Percentiles rank a stretch among this genome's conserved stretches.
Evolutionary conservation across 2,797 vertebrate species (phyloP).

Genomic region (Brachyalestes nurse): DNA sequence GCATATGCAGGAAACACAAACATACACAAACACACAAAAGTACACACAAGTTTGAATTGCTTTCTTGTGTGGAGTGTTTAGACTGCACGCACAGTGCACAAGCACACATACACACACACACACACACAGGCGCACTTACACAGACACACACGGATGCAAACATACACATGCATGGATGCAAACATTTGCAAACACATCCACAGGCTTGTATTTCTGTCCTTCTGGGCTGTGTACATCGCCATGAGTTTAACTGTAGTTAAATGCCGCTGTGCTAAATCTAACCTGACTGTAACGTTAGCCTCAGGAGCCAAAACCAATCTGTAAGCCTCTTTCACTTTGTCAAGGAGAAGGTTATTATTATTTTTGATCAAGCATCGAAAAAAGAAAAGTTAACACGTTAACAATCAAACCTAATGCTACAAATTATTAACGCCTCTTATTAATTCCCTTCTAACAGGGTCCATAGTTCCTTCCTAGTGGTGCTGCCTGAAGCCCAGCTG

Average conservation of each 20-base stretch:
- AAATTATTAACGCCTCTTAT: too few species aligned
- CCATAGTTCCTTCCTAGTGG: too few species aligned
- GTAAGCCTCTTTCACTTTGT: neutral
- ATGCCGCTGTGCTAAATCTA: neutral
- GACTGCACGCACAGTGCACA: too few species aligned
- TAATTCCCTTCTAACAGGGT: too few species aligned
- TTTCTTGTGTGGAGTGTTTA: neutral
- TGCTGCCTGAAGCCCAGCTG: too few species aligned
- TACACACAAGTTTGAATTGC: neutral
- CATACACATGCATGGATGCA: too few species aligned
- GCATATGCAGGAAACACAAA: neutral
- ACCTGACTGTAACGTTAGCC: neutral
- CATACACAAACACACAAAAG: slow-evolving; percentile 10
- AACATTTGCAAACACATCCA: too few species aligned
- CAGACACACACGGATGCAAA: too few species aligned
- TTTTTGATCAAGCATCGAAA: neutral
- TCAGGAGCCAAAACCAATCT: neutral
- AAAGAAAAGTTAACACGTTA: neutral
- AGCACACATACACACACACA: too few species aligned
- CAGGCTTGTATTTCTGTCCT: too few species aligned
- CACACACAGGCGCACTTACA: too few species aligned
- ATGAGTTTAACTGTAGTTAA: neutral
- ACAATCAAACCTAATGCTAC: neutral
- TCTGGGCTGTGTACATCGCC: too few species aligned
- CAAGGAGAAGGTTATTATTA: neutral